phyloP scores from a whole-genome alignment of 2,888 invertebrate species.

The Cerceris rybyensis region DNA sequence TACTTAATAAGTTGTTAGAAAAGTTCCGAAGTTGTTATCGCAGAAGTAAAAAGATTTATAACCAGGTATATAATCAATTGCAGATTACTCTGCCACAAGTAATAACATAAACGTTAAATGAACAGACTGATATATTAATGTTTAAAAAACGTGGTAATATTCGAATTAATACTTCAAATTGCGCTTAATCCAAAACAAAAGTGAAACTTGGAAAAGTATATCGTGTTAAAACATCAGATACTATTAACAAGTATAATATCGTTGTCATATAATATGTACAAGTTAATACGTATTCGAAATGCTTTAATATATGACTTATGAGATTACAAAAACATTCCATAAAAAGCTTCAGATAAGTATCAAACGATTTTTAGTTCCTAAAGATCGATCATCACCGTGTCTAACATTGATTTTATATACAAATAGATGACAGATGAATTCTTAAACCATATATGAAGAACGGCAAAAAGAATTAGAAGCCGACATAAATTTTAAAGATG shows the following conservation, averaged over 20 bases:
- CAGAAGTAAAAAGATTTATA: slow-evolving; percentile 36
- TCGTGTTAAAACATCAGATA: slow-evolving; percentile 53
- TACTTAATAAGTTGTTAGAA: slow-evolving; percentile 32
- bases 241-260: slow-evolving; percentile 41
- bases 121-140: slow-evolving; percentile 30
- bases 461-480: slow-evolving; percentile 35
- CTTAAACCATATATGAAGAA: slow-evolving; percentile 42
- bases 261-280: slow-evolving; percentile 56
- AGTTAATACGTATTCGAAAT: slow-evolving; percentile 53
- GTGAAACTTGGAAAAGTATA: slow-evolving; percentile 49
- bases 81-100: slow-evolving; percentile 26
- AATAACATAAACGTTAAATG: slow-evolving; percentile 19
- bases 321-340: slow-evolving; percentile 30
- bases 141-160: slow-evolving; percentile 8
- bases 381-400: slow-evolving; percentile 41
- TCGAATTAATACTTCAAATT: slow-evolving; percentile 36
- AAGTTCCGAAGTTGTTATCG: slow-evolving; percentile 21
- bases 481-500: slow-evolving; percentile 69
- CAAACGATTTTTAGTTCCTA: slow-evolving; percentile 54
- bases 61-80: slow-evolving; percentile 38
- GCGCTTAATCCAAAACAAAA: slow-evolving; percentile 45
- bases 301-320: slow-evolving; percentile 58
- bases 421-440: slow-evolving; percentile 30
- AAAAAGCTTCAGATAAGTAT: slow-evolving; percentile 49
- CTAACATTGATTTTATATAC: slow-evolving; percentile 43